Evolutionary conservation across 2,113 vertebrate genomes (phyloP), one percentile per base, ranked within the genome.

Genomic region (Asarcornis scutulata): DNA sequence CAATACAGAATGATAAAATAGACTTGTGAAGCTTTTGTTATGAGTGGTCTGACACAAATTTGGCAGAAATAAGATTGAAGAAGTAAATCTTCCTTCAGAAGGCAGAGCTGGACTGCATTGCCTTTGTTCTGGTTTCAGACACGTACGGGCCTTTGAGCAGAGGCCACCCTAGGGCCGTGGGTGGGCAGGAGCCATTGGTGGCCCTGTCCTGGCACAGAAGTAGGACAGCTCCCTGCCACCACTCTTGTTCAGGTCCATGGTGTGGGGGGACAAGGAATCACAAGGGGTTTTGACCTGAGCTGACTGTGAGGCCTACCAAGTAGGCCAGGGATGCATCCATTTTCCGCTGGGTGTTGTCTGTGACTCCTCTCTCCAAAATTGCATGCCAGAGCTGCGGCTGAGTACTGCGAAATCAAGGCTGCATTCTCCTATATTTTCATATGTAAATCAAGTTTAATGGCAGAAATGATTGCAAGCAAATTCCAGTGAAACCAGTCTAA

Each of bases 271-370:
- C 7, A 14, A 31, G 29, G 25, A 15, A 0, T 14, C 17, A 2
- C 13, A 31, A 20, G 11, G 12, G 21, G 1, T 77, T 83, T 64
- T 75, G 78, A 48, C 29, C 23, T 1, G 1, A 48, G 42, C 46
- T 68, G 31, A 4, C 53, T 53, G 42, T 55, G 17, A 80, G 48
- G 14, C 23, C 14, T 2, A 3, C 16, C 9, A 20, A 6, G 11
- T 6, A 55, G n/a, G 13, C 12, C 20, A 4, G 17, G 29, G 42
- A 22, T 0, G 0, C 15, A 15, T 59, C 20, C 0, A 0, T 74
- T 77, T 74, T n/a, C 26, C 2, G 29, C 4, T 0, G 0, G 7
- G 2, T 68, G 18, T 68, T 81, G 44, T 60, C 0, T 0, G 7
- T 5, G 13, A 1, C 44, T 12, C 4, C 40, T 55, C 75, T 79